A percentile compares a stretch with the other conserved stretches of the same genome.
Conservation (phyloP, 2,888 invertebrate species). For the Clivina fossor region DNA sequence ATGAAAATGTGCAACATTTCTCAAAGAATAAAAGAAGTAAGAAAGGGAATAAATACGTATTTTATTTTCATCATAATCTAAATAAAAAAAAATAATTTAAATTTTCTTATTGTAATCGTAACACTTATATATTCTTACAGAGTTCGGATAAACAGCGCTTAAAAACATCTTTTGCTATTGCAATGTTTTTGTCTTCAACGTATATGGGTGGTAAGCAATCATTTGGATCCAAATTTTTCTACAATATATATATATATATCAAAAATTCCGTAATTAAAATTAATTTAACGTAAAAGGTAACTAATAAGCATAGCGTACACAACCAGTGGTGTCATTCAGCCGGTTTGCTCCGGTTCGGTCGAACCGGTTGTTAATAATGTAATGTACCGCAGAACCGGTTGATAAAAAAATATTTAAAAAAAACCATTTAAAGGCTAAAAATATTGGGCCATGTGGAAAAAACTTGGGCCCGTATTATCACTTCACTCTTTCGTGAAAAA, state of each 20-base stretch:
- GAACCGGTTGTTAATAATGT: too few relatives aligned
- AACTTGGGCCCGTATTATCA: too few relatives aligned
- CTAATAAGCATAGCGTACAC: too few relatives aligned
- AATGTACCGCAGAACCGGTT: too few relatives aligned
- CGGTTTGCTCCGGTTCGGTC: too few relatives aligned
- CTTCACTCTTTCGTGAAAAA: too few relatives aligned
- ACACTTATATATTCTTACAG: slow-evolving; percentile 46
- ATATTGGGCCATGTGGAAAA: too few relatives aligned
- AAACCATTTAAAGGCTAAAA: too few relatives aligned
- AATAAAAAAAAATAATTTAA: slow-evolving; percentile 46
- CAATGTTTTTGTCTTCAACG: slow-evolving; percentile 47
- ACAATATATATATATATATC: slow-evolving; percentile 13
- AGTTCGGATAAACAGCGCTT: slow-evolving; percentile 38
- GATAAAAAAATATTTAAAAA: too few relatives aligned
- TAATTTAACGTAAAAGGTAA: too few relatives aligned
- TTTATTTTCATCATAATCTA: slow-evolving; percentile 42
- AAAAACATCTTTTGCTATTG: slow-evolving; percentile 48
- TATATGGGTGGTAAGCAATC: slow-evolving; percentile 52
- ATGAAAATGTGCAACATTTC: slow-evolving; percentile 39
- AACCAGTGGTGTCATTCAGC: too few relatives aligned
- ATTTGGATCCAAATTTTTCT: slow-evolving; percentile 34
- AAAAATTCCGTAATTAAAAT: too few relatives aligned
- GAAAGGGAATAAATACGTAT: slow-evolving; percentile 47
- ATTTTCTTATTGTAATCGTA: background rate
- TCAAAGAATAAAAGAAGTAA: slow-evolving; percentile 45